Evolutionary conservation across 2,113 vertebrate species (phyloP), one percentile per base, ranked within the genome.

Genomic region (Peromyscus leucopus): DNA sequence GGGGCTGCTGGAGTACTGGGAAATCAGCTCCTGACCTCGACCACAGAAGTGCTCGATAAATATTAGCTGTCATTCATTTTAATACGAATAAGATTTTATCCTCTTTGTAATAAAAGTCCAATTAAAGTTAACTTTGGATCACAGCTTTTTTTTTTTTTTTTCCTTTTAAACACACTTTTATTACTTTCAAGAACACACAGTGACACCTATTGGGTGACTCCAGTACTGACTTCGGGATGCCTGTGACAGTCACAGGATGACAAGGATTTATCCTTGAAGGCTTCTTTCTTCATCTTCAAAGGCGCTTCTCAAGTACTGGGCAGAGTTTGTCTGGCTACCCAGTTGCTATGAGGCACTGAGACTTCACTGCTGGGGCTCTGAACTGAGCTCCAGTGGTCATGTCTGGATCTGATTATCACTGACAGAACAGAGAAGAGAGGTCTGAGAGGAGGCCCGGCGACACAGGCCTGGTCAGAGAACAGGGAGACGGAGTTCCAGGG

Each of bases 141-240:
- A 36, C 16, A 48, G 93, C 57, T 46, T 6, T 48, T 48, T 51
- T 55, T 55, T 55, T 42, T 75, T 26, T 76, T 75, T 75, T 46
- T 74, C 10, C 55, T 96, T 93, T 78, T 13, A 19, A 63, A 69
- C 21, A 57, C 24, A 6, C 16, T 79, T 93, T 93, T 78, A 89
- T 89, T 48, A n/a, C 86, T 94, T 95, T 89, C 2, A 39, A 79
- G 67, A 96, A 72, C 90, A 39, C 12, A 95, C 24, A 97, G 83
- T 39, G 97, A 97, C 96, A 95, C 90, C 96, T 96, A 26, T 89
- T 93, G 96, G 95, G 84, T 72, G n/a, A 51, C 0, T 4, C 21
- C 3, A 22, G 31, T 33, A 65, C 75, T 46, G 59, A 83, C 28
- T 36, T 57, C 5, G 8, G 71, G 89, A 51, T 80, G 11, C 67